Evolutionary conservation across 2,113 vertebrate species (phyloP), one percentile per base, ranked within the genome.

Genomic region (Neotoma lepida): DNA sequence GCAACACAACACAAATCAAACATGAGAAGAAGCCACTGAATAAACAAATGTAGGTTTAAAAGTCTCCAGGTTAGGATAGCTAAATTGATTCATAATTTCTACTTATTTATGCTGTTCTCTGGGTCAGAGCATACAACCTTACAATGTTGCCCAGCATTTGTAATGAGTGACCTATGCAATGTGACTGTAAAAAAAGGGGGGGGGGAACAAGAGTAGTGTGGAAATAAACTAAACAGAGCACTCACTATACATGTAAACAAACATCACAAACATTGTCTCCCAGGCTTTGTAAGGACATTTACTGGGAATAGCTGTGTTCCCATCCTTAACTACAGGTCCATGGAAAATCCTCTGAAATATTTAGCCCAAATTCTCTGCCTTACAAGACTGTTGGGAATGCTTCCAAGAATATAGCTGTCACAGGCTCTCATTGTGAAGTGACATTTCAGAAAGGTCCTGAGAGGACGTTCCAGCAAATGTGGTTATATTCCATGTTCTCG

Each of bases 81-180:
- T 61, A 63, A 66, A 80, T 35, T 96, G 94, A 97, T 95, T 85
- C 93, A 86, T 94, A 90, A 80, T 93, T 44, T 89, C 68, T 86
- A 76, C 88, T 96, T 93, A 86, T 26, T 74, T 66, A 18, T 71
- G 63, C 78, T 87, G 41, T 78, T 64, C 18, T 46, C 28, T 46
- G 15, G 30, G 18, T 24, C 68, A 58, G 17, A 84, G 68, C 41
- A 77, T 84, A n/a, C 78, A 80, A 89, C 78, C 94, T 68, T 84
- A 44, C 1, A 88, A 80, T 2, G 41, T 92, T 63, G 9, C 30
- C 61, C 54, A 64, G 86, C 41, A 51, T 92, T 91, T 90, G 3
- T 70, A 92, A 90, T 64, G 56, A n/a, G 15, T 39, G 24, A 41
- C 33, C 33, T 17, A 0, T 80, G 54, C 14, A 51, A 51, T 12